phyloP scores from a whole-genome alignment of 2,888 invertebrate species.

The Phragmatobia fuliginosa region DNA sequence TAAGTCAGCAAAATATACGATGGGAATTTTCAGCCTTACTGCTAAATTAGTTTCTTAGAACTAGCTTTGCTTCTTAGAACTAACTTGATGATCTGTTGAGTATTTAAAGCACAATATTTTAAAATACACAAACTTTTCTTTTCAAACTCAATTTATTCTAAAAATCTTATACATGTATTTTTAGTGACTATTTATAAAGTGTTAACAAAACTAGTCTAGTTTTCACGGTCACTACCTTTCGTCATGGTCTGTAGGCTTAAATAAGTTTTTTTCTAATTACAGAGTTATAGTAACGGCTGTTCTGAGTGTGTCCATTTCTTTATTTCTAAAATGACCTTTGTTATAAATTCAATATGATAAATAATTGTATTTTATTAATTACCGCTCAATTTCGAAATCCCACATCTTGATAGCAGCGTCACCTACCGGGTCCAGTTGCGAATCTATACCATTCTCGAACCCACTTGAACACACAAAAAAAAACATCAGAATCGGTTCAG shows the following conservation, averaged over 20 bases:
- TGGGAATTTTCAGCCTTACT: background rate
- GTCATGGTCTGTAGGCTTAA: conserved; percentile 9
- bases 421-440: too few relatives aligned
- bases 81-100: background rate
- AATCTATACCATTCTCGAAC: too few relatives aligned
- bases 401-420: too few relatives aligned
- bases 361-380: too few relatives aligned
- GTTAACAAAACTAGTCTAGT: conserved; percentile 11
- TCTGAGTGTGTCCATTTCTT: background rate
- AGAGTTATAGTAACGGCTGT: background rate
- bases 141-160: too few relatives aligned
- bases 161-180: background rate
- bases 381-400: too few relatives aligned
- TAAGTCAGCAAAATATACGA: too few relatives aligned
- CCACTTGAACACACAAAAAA: too few relatives aligned
- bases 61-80: background rate
- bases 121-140: background rate
- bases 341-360: too few relatives aligned
- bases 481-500: too few relatives aligned
- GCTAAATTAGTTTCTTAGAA: background rate
- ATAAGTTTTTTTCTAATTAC: conserved; percentile 4
- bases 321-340: too few relatives aligned
- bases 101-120: too few relatives aligned
- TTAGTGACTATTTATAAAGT: background rate
- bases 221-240: conserved; percentile 6